Base-by-base conservation (phyloP, 2,113 vertebrate species). In the Protobothrops mucrosquamatus region DNA sequence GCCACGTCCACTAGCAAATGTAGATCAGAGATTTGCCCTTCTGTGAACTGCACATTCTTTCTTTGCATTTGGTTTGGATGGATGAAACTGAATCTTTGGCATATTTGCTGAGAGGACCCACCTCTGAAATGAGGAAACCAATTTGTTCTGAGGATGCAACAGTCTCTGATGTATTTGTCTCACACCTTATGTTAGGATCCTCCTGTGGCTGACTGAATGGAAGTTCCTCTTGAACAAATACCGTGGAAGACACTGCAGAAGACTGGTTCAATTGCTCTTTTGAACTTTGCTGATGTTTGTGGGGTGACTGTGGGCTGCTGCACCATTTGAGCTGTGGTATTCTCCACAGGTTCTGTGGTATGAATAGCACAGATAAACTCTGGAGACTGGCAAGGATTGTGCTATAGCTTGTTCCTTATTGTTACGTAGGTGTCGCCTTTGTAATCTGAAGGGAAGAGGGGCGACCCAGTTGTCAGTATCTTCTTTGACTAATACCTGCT, bases 1-100 rank as follows among this genome's bases (percentile, higher is more conserved):
- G 97, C 93, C 89, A 95, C 94, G 24, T 97, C 97, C 90, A 96
- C 97, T 96, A 97, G 95, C 95, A 97, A 97, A 96, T 97, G 48
- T 48, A 48, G 48, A 48, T 48, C 48, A 48, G 48, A 6, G 48
- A 48, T 48, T 48, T 48, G 57, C 61, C 93, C 43, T 94, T 90
- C 46, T 93, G 74, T 51, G 95, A 96, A 74, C 56, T 95, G 93
- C 87, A 97, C 92, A 89, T 95, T 93, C 92, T 96, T 87, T 97
- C 96, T 90, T 97, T 94, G 91, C 94, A 92, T 89, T 88, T 54
- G 61, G n/a, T 89, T 93, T 96, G 95, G 91, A 92, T 94, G 92
- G 94, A 91, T 59, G 94, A 93, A 91, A 91, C 46, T 29, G 59
- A 89, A 2, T 95, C 93, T 96, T 95, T 95, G 88, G 61, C 92